Evolutionary conservation across 2,797 vertebrate species (phyloP).

Genomic region (Girardinus metallicus): DNA sequence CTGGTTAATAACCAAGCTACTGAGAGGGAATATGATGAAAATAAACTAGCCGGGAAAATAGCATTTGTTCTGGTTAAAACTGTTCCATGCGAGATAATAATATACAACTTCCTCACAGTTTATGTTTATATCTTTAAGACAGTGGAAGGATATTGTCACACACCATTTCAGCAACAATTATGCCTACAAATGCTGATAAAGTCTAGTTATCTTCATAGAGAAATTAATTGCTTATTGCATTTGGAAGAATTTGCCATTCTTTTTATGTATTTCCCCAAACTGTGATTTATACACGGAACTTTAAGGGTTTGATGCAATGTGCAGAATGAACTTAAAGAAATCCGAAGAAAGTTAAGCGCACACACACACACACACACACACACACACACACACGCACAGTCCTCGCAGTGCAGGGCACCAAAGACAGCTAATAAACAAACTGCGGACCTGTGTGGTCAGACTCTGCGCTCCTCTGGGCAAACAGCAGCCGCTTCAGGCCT

Average conservation of each 20-base stretch:
- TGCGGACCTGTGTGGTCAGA: slow-evolving; percentile 4
- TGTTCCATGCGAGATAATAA: neutral
- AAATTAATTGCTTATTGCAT: neutral
- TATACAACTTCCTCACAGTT: neutral
- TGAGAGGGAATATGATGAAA: neutral
- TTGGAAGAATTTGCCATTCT: neutral
- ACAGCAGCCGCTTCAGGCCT: slow-evolving; percentile 72
- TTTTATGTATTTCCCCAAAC: neutral
- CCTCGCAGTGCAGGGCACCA: neutral
- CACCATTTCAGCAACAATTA: no score
- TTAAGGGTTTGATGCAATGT: neutral
- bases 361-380: neutral
- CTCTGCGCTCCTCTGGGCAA: slow-evolving; percentile 48
- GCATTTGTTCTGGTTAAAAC: neutral
- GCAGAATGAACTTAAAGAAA: neutral
- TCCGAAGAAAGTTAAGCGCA: neutral
- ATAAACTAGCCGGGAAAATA: neutral
- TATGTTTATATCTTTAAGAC: neutral
- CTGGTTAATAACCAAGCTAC: neutral
- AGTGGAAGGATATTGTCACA: neutral
- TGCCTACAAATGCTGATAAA: neutral
- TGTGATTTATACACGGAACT: neutral
- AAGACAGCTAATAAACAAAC: neutral
- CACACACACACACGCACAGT: no score
- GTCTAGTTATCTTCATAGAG: neutral